phyloP scores from a whole-genome alignment of 2,888 invertebrate species.

The Andrena hattorfiana region DNA sequence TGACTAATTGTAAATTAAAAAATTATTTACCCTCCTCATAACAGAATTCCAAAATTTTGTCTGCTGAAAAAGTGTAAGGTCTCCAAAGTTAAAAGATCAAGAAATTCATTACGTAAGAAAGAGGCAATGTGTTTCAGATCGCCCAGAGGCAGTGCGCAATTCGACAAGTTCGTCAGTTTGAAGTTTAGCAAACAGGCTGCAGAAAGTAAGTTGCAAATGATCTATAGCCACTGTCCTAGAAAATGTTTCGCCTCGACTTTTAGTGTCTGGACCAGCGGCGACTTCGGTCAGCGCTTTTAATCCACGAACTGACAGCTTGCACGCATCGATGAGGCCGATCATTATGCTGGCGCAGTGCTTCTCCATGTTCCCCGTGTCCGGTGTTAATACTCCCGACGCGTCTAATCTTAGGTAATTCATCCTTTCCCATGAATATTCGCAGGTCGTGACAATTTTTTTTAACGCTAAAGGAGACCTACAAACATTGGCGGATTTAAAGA shows the following conservation, averaged over 20 bases:
- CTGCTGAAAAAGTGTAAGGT: too few species aligned
- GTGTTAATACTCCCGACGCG: conserved; percentile 84
- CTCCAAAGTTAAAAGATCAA: too few species aligned
- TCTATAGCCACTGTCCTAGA: background rate
- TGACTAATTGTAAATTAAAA: too few species aligned
- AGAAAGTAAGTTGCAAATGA: conserved; percentile 68
- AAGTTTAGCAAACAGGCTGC: conserved; percentile 58
- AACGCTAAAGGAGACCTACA: too few species aligned
- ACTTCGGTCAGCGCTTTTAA: conserved; percentile 69
- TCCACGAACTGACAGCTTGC: conserved; percentile 83
- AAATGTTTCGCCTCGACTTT: conserved; percentile 12
- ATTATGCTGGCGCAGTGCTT: conserved; percentile 86
- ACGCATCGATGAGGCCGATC: conserved; percentile 86
- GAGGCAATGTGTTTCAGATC: conserved; percentile 62
- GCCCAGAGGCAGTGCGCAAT: conserved; percentile 51
- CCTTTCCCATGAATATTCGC: background rate
- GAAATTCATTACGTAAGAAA: background rate
- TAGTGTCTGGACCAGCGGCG: conserved; percentile 68
- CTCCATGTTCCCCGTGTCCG: conserved; percentile 86
- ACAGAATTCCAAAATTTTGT: too few species aligned
- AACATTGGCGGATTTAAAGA: too few species aligned
- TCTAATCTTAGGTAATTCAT: conserved; percentile 82
- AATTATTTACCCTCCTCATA: too few species aligned
- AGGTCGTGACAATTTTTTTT: too few species aligned
- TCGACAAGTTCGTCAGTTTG: conserved; percentile 59